These are phyloP conservation scores for Phalacrocorax pelagicus DNA, from an alignment of 2,113 vertebrate genomes.

Conservation along the genomic window DNA sequence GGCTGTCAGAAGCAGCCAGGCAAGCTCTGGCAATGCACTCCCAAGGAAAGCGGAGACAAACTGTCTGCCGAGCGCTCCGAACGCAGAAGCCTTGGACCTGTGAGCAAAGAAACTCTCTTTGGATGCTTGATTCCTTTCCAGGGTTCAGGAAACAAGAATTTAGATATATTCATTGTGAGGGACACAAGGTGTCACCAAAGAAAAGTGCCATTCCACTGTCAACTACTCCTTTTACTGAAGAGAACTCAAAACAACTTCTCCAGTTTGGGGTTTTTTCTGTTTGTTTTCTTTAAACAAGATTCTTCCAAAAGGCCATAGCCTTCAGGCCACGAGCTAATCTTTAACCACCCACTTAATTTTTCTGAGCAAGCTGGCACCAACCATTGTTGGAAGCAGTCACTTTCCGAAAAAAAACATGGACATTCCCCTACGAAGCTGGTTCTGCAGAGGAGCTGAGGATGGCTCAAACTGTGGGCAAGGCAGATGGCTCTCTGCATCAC, in stretches of 20 bases:
- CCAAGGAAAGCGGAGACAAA: slow-evolving; percentile 23
- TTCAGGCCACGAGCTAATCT: not conserved
- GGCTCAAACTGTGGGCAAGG: not conserved
- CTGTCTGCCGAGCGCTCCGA: slow-evolving; percentile 10
- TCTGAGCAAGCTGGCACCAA: not conserved
- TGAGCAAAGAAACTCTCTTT: slow-evolving; percentile 4
- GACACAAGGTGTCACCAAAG: not conserved
- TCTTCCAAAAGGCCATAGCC: not conserved
- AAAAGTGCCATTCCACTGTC: not conserved
- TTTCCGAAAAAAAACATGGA: not conserved
- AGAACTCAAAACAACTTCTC: not conserved
- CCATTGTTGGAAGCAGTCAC: not conserved
- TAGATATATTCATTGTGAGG: not conserved
- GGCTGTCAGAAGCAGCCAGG: slow-evolving; percentile 1
- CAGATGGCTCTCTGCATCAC: not conserved
- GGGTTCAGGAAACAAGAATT: not conserved
- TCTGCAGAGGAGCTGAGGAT: not conserved
- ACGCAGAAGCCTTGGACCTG: not conserved
- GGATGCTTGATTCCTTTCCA: not conserved
- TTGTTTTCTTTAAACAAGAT: not conserved
- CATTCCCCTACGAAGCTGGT: not conserved
- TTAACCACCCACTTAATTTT: not conserved
- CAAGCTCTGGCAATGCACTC: not conserved
- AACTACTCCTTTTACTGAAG: not conserved
- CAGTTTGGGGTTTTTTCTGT: not conserved